Evolutionary conservation across 2,113 vertebrate genomes (phyloP), one percentile per base, ranked within the genome.

Genomic region (Oncorhynchus clarkii): DNA sequence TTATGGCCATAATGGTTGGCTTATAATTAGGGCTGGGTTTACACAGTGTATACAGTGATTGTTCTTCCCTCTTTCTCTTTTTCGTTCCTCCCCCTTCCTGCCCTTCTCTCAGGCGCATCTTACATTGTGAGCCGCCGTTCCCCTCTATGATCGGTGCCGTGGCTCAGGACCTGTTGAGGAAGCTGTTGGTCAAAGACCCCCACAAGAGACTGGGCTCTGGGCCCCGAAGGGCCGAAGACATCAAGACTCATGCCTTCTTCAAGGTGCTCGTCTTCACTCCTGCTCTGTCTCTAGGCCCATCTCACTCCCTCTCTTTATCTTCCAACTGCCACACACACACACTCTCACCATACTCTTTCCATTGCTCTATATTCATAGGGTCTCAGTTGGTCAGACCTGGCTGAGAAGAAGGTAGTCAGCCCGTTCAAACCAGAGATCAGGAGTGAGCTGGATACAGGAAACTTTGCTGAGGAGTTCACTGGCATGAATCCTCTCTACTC

Each of bases 381-480:
- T 7, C 83, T 97, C 62, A 96, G 94, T 82, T 97, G 96, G 96
- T 84, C 80, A 0, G 94, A 95, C 26, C 80, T 97, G 2, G 92
- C 95, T 0, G 87, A 93, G 13, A 95, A 95, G 82, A 95, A 93
- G 78, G 71, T 97, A 39, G 20, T 83, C 0, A 94, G 95, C 71
- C 96, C 96, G 0, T 97, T 97, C 83, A 93, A 89, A 70, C 96
- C 96, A 1, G 94, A 96, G 78, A 93, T 97, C 60, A 95, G 96
- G 39, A 95, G 90, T 2, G 96, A 97, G 81, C 91, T 97, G 3
- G 96, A 97, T 0, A 94, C 95, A 39, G 94, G 96, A 20, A 97
- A 97, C 89, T 97, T 97, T 78, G 94, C 96, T 0, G 96, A 97
- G 76, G 96, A 97, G 79, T 97, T 97, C 79, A 97, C 96, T 0